Base-by-base conservation (phyloP, 2,888 invertebrate genomes). In the Lasioglossum zephyrum region DNA sequence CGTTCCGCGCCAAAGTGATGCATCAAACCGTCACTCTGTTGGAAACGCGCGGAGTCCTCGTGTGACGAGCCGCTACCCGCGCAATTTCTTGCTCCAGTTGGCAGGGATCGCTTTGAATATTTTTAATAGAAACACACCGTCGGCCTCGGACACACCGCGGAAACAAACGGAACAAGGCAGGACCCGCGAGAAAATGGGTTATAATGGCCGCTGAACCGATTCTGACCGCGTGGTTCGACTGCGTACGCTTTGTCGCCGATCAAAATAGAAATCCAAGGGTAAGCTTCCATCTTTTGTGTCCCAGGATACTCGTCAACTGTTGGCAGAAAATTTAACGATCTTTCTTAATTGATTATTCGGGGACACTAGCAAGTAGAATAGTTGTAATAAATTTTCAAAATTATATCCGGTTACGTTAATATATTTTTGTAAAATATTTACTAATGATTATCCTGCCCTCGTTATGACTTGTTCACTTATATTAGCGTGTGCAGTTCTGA, bases 11-110 rank as follows among this genome's bases (percentile, higher is more conserved):
- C 79, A 86, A 86, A 86, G 73, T 82, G 87, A 78, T 83, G 87
- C 83, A 79, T 83, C 87, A 75, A 87, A 79, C 72, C 60, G 82
- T 79, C 86, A 26, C 44, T 82, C 79, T 82, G 81, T 79, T 76
- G 86, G 74, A 86, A 86, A 86, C 81, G 86, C 26, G 73, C 77
- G 26, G 74, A 81, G 39, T 86, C 53, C 76, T 72, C 78, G 53
- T 57, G 74, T 44, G 87, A 53, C 77, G 77, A 76, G 78, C 36
- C 78, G 74, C 13, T 79, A 69, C 75, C 73, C 72, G 73, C 60
- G 72, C 86, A 63, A 86, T 86, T 86, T 86, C 87, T 86, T 86
- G 86, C 86, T 73, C 86, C 86, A 86, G 70, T 86, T 86, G 82
- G 74, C 76, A 74, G 79, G 44, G 13, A 3, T 63, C 78, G 66